Conservation (phyloP, 2,888 invertebrate genomes). For the Hydroisotoma schaefferi region DNA sequence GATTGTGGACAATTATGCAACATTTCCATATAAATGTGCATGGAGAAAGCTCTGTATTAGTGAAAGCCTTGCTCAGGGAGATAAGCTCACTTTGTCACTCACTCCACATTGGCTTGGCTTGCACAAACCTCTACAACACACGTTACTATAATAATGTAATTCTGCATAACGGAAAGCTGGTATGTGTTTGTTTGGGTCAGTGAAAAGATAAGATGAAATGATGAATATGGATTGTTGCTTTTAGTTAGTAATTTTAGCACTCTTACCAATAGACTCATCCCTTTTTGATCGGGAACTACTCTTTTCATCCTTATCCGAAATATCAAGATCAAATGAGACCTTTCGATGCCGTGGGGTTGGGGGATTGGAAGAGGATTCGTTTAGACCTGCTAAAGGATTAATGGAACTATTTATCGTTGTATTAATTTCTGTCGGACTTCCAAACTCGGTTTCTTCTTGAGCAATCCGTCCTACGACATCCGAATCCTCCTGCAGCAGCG, state of each 20-base stretch:
- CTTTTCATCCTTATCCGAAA: slow-evolving; percentile 46
- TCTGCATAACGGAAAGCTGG: too few relatives aligned
- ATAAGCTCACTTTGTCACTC: too few relatives aligned
- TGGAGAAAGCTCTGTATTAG: too few relatives aligned
- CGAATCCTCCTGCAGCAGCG: slow-evolving; percentile 17
- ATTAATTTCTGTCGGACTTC: slow-evolving; percentile 38
- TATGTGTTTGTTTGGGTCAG: too few relatives aligned
- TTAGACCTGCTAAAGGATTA: slow-evolving; percentile 31
- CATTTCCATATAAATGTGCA: too few relatives aligned
- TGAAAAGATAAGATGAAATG: slow-evolving; percentile 3
- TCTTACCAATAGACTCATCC: slow-evolving; percentile 46
- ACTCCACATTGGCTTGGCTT: too few relatives aligned
- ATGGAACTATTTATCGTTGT: slow-evolving; percentile 16
- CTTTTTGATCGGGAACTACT: slow-evolving; percentile 44
- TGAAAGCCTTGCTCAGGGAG: too few relatives aligned
- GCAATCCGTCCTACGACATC: slow-evolving; percentile 15
- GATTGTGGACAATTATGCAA: too few relatives aligned
- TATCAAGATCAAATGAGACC: slow-evolving; percentile 60
- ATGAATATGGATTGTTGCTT: not conserved
- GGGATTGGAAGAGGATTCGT: slow-evolving; percentile 50
- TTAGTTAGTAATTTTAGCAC: not conserved
- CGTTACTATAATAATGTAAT: not conserved
- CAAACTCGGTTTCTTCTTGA: slow-evolving; percentile 40
- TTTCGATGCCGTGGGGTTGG: slow-evolving; percentile 58
- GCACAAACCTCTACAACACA: too few relatives aligned